Evolutionary conservation across 2,888 invertebrate species (phyloP).

Genomic region (Drosophila meridiana): DNA sequence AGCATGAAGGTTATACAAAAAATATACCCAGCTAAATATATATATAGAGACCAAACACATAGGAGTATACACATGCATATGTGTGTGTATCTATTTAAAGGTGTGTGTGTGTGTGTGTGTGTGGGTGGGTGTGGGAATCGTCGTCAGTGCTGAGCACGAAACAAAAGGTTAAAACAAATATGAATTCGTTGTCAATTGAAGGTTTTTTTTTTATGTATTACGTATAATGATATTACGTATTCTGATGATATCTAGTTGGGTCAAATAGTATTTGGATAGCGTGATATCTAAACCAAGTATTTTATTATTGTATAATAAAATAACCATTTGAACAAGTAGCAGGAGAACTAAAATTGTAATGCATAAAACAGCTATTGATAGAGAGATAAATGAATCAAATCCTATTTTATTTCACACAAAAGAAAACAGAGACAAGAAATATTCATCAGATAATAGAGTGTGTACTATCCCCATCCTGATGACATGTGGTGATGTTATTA

Average conservation of each 20-base stretch:
- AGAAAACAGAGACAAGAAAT: no score
- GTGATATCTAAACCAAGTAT: no score
- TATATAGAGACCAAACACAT: slow-evolving; percentile 4
- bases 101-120: not conserved
- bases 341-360: no score
- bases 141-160: slow-evolving; percentile 12
- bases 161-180: slow-evolving; percentile 29
- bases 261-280: not conserved
- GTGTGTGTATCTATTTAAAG: not conserved
- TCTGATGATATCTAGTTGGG: not conserved
- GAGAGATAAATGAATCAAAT: no score
- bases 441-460: no score
- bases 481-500: no score
- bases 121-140: slow-evolving; percentile 40
- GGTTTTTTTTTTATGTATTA: not conserved
- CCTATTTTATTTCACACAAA: no score
- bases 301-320: not conserved
- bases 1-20: slow-evolving; percentile 67
- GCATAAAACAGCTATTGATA: no score
- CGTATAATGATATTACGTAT: not conserved
- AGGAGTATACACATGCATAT: slow-evolving; percentile 7
- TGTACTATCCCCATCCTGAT: no score
- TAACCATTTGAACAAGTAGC: not conserved
- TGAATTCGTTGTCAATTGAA: slow-evolving; percentile 23
- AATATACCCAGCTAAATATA: slow-evolving; percentile 7